A percentile compares a stretch with the other conserved stretches of the same genome.
These are phyloP conservation scores for Probaryconus sp. DNA, from an alignment of 1,140 invertebrate species.

Conservation along the genomic window DNA sequence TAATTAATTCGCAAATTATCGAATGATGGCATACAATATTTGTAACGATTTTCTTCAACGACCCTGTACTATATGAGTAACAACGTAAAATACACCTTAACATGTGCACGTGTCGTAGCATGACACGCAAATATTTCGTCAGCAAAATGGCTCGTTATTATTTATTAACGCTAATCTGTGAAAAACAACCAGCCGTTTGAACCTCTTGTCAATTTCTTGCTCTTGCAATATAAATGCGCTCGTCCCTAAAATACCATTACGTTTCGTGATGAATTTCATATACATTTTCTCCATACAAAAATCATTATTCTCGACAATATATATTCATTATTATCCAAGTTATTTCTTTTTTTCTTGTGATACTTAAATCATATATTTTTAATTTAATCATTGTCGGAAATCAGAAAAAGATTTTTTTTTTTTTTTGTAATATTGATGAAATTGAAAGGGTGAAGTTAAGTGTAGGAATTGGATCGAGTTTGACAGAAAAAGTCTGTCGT, in stretches of 20 bases:
- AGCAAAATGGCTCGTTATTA: conserved; percentile 41
- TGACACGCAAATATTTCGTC: conserved; percentile 45
- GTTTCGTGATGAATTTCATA: too few species aligned
- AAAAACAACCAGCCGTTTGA: conserved; percentile 20
- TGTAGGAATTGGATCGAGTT: conserved; percentile 20
- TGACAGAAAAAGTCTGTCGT: conserved; percentile 6
- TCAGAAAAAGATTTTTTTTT: not conserved
- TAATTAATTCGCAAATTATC: conserved; percentile 20
- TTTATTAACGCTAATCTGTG: conserved; percentile 51
- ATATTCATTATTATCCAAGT: too few species aligned
- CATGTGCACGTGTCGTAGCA: conserved; percentile 32
- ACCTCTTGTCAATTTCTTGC: conserved; percentile 5
- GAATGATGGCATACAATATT: not conserved
- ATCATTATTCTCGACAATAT: too few species aligned
- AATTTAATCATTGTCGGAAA: too few species aligned
- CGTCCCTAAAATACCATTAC: too few species aligned
- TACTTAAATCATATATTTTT: too few species aligned
- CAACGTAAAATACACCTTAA: conserved; percentile 26
- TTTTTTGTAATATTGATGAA: conserved; percentile 19
- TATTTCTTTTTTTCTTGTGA: too few species aligned
- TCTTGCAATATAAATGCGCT: too few species aligned
- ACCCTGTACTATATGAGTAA: conserved; percentile 16
- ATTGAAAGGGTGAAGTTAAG: conserved; percentile 22
- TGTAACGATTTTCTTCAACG: conserved; percentile 17
- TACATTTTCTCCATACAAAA: too few species aligned